Evolutionary conservation across 2,113 vertebrate species (phyloP).

Genomic region (Nanger granti): DNA sequence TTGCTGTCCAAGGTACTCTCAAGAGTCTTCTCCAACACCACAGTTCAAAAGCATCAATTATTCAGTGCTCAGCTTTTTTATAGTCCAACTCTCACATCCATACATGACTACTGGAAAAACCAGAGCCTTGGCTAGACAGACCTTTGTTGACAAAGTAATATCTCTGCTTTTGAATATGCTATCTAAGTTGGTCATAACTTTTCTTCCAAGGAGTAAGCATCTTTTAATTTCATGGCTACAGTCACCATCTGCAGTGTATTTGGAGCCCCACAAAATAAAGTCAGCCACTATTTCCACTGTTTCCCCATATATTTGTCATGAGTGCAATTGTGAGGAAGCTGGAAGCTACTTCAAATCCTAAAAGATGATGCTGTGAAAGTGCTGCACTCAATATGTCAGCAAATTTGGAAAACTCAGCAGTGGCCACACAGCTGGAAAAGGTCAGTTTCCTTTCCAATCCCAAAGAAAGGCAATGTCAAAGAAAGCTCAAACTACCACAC

Average conservation of each 20-base stretch:
- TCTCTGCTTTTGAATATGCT: background rate
- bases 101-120: background rate
- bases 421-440: too few relatives aligned
- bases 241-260: background rate
- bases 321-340: background rate
- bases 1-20: background rate
- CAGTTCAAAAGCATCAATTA: background rate
- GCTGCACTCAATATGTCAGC: too few relatives aligned
- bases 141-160: background rate
- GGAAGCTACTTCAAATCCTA: too few relatives aligned
- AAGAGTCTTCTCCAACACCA: background rate
- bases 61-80: background rate
- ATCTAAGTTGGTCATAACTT: background rate
- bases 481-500: too few relatives aligned
- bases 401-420: too few relatives aligned
- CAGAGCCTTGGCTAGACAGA: background rate
- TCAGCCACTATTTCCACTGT: background rate
- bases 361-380: too few relatives aligned
- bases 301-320: background rate
- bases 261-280: background rate
- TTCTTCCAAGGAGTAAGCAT: background rate
- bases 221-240: background rate
- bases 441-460: too few relatives aligned
- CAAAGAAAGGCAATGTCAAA: too few relatives aligned
- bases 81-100: background rate